These are phyloP conservation scores for Bucco capensis DNA, from an alignment of 2,113 vertebrate species.

Conservation along the genomic window DNA sequence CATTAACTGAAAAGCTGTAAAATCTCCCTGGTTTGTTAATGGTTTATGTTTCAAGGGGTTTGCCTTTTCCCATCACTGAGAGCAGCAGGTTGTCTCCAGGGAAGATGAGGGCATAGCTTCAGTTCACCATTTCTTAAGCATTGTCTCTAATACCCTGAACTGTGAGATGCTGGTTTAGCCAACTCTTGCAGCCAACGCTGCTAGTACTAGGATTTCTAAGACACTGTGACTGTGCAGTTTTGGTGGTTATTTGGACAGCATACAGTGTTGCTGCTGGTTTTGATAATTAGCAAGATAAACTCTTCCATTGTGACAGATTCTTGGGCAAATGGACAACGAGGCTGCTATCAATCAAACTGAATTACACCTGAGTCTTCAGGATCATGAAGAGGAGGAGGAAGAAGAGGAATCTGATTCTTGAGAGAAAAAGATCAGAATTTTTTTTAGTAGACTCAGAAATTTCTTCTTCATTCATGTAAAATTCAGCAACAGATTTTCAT, in stretches of 20 bases:
- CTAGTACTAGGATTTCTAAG: background rate
- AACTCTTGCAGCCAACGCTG: background rate
- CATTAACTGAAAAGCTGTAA: background rate
- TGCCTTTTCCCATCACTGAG: background rate
- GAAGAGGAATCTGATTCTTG: slow-evolving; percentile 76
- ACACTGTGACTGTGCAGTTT: too few species aligned
- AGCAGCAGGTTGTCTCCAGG: background rate
- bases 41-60: background rate
- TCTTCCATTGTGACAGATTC: slow-evolving; percentile 38
- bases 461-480: background rate
- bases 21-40: too few species aligned
- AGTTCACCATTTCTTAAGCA: accelerated
- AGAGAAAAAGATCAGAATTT: background rate
- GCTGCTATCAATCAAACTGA: slow-evolving; percentile 78
- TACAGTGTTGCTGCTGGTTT: background rate
- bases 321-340: slow-evolving; percentile 78
- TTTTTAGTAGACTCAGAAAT: slow-evolving; percentile 25
- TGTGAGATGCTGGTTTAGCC: background rate
- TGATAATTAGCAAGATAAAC: background rate
- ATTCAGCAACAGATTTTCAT: background rate
- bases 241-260: background rate
- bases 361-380: slow-evolving; percentile 67
- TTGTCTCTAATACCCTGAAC: accelerated
- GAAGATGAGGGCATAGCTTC: accelerated
- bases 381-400: slow-evolving; percentile 59